Base-by-base conservation (phyloP, 2,888 invertebrate genomes). In the Idaea biselata region DNA sequence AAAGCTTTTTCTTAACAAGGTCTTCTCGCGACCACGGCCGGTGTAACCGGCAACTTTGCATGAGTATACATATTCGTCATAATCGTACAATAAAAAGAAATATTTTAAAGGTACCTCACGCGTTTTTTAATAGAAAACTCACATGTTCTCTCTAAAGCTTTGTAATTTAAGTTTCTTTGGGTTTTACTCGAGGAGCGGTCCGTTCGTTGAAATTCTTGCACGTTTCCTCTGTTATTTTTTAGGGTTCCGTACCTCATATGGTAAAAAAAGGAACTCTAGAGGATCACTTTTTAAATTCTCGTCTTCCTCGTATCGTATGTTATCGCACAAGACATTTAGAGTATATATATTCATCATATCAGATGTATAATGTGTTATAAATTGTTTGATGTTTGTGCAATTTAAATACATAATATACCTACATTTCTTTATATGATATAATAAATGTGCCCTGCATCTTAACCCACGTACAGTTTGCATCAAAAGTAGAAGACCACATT, bases 281-380 rank as follows among this genome's bases (percentile, higher is more conserved):
- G 33, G 8, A 7, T 33, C 14, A 7, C 33, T 33, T 73, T 75
- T 73, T 73, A 77, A 70, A 79, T 76, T 73, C 76, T 87, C 78
- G 91, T 91, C 91, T 91, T 91, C 91, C 91, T 86, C 82, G 79
- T 84, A 82, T 81, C 80, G 83, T 81, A 86, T 86, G 83, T 84
- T 87, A 79, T 84, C 91, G 91, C 91, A 91, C 91, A 91, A 90
- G 81, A 82, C 78, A 76, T 80, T 25, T 88, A 89, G 86, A 74
- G 78, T 88, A 89, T 81, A 78, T 88, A 89, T 81, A 80, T 82
- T 78, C 79, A 84, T 88, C 90, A 89, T 91, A 91, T 91, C 91
- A 89, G 77, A 83, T 86, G 75, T 82, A 82, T 83, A 81, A 81
- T 75, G 77, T 78, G 79, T 84, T 83, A 32, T 1, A 44, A 78